Conservation (phyloP, 2,113 vertebrate species). For the Charina bottae region DNA sequence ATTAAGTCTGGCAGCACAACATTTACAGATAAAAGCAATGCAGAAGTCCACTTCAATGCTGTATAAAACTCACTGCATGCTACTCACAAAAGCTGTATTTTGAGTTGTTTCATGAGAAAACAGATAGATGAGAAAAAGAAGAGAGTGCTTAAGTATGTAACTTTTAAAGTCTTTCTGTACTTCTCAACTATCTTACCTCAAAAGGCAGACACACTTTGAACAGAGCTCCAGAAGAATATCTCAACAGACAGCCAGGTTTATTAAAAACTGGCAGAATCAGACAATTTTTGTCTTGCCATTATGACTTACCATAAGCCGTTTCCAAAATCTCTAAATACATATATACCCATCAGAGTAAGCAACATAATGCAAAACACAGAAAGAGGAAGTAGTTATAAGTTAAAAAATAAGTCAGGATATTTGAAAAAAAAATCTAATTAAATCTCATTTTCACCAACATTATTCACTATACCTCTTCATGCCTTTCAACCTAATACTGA, state of each 20-base stretch:
- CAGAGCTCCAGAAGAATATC: not conserved
- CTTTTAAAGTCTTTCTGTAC: not conserved
- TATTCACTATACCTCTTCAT: not conserved
- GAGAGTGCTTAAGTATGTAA: not conserved
- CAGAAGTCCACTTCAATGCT: not conserved
- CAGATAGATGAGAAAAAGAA: not conserved
- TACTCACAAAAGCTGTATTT: not conserved
- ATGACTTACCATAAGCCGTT: not conserved
- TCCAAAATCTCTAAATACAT: not conserved
- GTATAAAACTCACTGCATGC: not conserved
- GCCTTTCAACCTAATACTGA: not conserved
- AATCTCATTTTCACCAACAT: not conserved
- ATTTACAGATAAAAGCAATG: not conserved
- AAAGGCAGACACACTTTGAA: not conserved
- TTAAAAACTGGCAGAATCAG: not conserved
- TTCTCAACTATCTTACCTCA: not conserved
- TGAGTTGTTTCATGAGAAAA: not conserved
- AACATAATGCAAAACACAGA: no score
- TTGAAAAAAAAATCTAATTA: not conserved
- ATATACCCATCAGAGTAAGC: no score
- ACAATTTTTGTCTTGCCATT: not conserved
- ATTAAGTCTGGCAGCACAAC: not conserved
- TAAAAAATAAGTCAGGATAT: no score
- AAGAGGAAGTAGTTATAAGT: no score
- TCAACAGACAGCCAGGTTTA: not conserved